Evolutionary conservation across 1,140 invertebrate genomes (phyloP).

Genomic region (Drosophila parvula): DNA sequence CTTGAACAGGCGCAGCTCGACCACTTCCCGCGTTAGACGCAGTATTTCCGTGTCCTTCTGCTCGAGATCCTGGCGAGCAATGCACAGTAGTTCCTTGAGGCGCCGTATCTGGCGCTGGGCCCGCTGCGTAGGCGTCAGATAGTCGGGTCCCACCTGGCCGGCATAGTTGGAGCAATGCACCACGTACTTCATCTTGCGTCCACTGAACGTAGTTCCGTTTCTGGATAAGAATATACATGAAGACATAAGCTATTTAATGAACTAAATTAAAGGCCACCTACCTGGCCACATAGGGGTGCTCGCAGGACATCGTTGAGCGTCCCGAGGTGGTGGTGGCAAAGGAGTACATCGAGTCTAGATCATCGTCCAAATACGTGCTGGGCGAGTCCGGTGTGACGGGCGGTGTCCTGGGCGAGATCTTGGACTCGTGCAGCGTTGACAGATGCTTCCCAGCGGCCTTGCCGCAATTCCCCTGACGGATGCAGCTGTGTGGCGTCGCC

Average conservation of each 20-base stretch:
- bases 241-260: not conserved
- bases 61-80: slow-evolving; percentile 90
- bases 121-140: slow-evolving; percentile 93
- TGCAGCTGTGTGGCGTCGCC: slow-evolving; percentile 35
- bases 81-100: slow-evolving; percentile 88
- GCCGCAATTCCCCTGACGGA: slow-evolving; percentile 42
- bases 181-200: slow-evolving; percentile 89
- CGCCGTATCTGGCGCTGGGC: slow-evolving; percentile 91
- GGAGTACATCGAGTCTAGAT: slow-evolving; percentile 90
- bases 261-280: slow-evolving; percentile 20
- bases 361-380: slow-evolving; percentile 86
- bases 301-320: slow-evolving; percentile 85
- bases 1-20: slow-evolving; percentile 91
- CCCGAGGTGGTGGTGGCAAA: slow-evolving; percentile 90
- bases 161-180: slow-evolving; percentile 92
- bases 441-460: slow-evolving; percentile 47
- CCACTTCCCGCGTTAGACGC: slow-evolving; percentile 92
- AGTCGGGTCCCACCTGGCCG: slow-evolving; percentile 90
- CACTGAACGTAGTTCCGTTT: slow-evolving; percentile 91
- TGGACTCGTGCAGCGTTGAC: slow-evolving; percentile 67
- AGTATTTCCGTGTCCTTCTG: slow-evolving; percentile 92
- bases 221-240: slow-evolving; percentile 63
- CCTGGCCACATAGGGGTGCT: slow-evolving; percentile 90
- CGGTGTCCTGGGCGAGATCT: slow-evolving; percentile 85
- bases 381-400: slow-evolving; percentile 87